Percentiles rank a stretch among this genome's conserved stretches.
These are phyloP conservation scores for Apis laboriosa DNA, from an alignment of 1,140 invertebrate genomes.

Conservation along the genomic window DNA sequence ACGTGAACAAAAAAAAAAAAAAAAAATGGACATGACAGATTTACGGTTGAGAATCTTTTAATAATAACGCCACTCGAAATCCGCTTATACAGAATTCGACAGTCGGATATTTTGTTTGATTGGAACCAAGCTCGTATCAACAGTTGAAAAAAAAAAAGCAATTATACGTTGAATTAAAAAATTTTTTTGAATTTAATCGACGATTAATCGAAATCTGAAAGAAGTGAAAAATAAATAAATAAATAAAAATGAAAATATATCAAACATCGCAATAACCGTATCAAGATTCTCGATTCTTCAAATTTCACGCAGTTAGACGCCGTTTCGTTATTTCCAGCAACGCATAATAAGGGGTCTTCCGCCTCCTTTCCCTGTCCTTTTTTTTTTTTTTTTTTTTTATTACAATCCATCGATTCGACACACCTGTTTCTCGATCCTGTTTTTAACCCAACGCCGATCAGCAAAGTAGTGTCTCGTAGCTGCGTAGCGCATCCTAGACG, in stretches of 20 bases:
- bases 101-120: slow-evolving; percentile 5
- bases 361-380: neutral
- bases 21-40: slow-evolving; percentile 3
- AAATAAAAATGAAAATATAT: too few relatives aligned
- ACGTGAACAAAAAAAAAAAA: neutral
- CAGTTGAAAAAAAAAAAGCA: slow-evolving; percentile 19
- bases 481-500: slow-evolving; percentile 24
- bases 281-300: neutral
- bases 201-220: neutral
- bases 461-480: slow-evolving; percentile 13
- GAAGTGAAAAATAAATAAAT: neutral
- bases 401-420: neutral
- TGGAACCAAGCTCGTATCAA: neutral
- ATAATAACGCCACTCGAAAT: slow-evolving; percentile 7
- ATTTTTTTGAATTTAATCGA: neutral
- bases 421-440: neutral
- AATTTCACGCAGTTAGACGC: neutral
- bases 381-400: too few relatives aligned
- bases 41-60: slow-evolving; percentile 7
- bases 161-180: neutral
- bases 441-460: neutral
- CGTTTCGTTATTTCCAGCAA: neutral
- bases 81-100: neutral
- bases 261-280: neutral
- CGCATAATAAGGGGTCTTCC: neutral